Base-by-base conservation (phyloP, 2,113 vertebrate species). In the Poeciliopsis retropinna region DNA sequence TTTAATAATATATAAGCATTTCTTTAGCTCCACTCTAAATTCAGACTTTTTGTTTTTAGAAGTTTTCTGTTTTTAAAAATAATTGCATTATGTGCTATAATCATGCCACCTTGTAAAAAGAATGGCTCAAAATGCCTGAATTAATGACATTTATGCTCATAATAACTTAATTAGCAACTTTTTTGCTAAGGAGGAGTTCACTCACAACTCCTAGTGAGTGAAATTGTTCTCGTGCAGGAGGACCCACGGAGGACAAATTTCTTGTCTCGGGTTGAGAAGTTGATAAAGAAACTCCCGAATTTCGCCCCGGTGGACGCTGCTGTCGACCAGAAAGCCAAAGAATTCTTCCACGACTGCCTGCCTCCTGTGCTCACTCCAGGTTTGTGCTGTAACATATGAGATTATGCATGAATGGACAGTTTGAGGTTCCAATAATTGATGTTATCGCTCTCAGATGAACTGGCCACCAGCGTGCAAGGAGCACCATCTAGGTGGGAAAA, bases 241-340 rank as follows among this genome's bases (percentile, higher is more conserved):
- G 94, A 98, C 12, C 89, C 92, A 3, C 94, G 95, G 1, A 94
- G 97, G 85, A 79, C 68, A 0, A 85, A 90, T 28, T 99, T 99
- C 92, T 69, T 96, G 72, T 90, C 96, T 44, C 95, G 92, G 51
- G 84, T 96, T 6, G 91, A 94, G 60, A 88, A 79, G 28, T 89
- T 99, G 75, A 93, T 98, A 67, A 95, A 93, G 76, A 98, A 96
- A 72, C 89, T 99, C 0, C 39, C 89, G 4, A 87, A 91, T 28
- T 98, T 95, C 5, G 95, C 95, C 0, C 97, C 98, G 0, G 91
- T 99, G 0, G 98, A 99, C 64, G 98, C 97, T 37, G 96, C 97
- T 0, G 97, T 99, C 60, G 98, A 99, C 91, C 97, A 99, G 90
- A 96, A 96, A 90, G 96, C 96, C 72, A 96, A 94, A 92, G 94